A percentile compares a stretch with the other conserved stretches of the same genome.
Evolutionary conservation across 2,113 vertebrate species (phyloP).

Genomic region (Columba janthina): DNA sequence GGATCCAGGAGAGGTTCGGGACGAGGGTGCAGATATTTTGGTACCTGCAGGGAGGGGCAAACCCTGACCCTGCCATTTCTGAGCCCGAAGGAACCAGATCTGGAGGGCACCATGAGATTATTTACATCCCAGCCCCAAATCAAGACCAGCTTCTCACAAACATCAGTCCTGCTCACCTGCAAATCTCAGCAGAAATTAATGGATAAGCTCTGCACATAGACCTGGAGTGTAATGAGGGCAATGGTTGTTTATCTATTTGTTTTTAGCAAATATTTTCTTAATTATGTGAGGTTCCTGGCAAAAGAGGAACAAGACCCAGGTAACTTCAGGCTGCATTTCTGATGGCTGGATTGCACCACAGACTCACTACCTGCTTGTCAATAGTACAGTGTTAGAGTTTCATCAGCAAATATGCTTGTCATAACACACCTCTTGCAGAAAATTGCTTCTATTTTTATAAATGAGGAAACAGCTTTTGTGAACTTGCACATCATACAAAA

Average conservation of each 20-base stretch:
- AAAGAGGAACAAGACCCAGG: neutral
- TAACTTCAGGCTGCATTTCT: neutral
- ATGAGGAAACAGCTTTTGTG: neutral
- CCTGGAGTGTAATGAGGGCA: neutral
- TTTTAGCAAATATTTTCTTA: neutral
- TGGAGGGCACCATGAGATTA: neutral
- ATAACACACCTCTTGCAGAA: neutral
- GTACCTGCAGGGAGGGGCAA: neutral
- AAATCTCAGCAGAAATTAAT: neutral
- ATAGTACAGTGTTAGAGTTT: neutral
- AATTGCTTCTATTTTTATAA: neutral
- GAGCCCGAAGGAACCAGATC: neutral
- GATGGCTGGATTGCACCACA: neutral
- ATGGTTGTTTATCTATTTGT: neutral
- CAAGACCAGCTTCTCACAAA: neutral
- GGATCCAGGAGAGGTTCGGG: neutral
- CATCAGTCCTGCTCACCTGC: neutral
- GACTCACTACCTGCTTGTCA: neutral
- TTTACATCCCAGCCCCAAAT: neutral
- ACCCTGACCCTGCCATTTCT: neutral
- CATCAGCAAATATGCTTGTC: neutral
- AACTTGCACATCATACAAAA: neutral
- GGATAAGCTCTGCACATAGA: neutral
- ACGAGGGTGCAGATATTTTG: rapidly evolving
- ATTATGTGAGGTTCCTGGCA: neutral